Conservation (phyloP, 2,797 vertebrate genomes). For the Sparus aurata region DNA sequence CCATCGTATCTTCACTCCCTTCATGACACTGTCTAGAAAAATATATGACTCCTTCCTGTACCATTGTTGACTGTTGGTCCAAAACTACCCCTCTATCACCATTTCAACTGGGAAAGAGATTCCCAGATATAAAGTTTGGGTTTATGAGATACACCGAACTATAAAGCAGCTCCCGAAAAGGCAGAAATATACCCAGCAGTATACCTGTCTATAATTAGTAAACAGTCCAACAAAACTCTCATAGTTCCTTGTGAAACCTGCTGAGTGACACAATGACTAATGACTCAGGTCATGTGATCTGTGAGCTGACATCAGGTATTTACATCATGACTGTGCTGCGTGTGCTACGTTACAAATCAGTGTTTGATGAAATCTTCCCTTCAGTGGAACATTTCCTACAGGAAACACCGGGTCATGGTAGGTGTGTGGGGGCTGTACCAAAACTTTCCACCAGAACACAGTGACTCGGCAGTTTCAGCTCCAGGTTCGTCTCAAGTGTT, state of each 20-base stretch:
- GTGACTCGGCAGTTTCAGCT: slow-evolving; percentile 6
- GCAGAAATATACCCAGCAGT: background rate
- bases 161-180: background rate
- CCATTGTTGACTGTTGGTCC: no score
- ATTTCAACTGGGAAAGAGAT: no score
- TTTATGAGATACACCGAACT: no score
- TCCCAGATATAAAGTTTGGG: no score
- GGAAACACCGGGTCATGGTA: background rate
- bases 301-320: background rate
- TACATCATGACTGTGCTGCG: background rate
- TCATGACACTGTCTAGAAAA: no score
- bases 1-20: no score
- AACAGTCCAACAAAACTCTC: background rate
- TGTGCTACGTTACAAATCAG: no score
- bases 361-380: background rate
- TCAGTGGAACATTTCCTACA: background rate
- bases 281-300: slow-evolving; percentile 36
- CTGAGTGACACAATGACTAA: slow-evolving; percentile 5
- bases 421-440: background rate
- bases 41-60: no score
- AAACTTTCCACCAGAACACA: background rate
- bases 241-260: slow-evolving; percentile 16
- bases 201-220: background rate
- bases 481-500: background rate
- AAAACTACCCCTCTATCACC: no score